Percentiles rank a stretch among this genome's conserved stretches.
These are phyloP conservation scores for Orius insidiosus DNA, from an alignment of 1,140 invertebrate genomes.

Conservation along the genomic window DNA sequence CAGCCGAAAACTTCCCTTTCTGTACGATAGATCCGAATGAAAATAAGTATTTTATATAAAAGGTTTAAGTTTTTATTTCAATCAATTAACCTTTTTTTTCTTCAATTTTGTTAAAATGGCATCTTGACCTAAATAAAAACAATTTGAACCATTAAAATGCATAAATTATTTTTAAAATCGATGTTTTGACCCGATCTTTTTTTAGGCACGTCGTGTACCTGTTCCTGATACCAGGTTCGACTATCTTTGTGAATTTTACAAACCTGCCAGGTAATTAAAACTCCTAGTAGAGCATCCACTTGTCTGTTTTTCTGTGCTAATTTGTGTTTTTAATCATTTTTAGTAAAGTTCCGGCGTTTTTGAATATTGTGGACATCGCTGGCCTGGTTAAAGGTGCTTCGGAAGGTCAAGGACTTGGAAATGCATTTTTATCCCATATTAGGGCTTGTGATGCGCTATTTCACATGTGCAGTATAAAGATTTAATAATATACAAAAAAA, in stretches of 20 bases:
- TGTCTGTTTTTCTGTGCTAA: neutral
- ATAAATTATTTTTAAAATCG: slow-evolving; percentile 7
- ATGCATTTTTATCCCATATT: slow-evolving; percentile 96
- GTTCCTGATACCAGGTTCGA: slow-evolving; percentile 91
- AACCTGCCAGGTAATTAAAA: slow-evolving; percentile 74
- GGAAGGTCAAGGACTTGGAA: slow-evolving; percentile 95
- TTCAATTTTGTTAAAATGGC: too few relatives aligned
- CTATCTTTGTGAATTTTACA: slow-evolving; percentile 83
- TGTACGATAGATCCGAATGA: slow-evolving; percentile 99
- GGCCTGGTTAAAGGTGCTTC: slow-evolving; percentile 95
- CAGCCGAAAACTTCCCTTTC: slow-evolving; percentile 98
- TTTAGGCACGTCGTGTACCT: slow-evolving; percentile 80
- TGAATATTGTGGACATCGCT: slow-evolving; percentile 97
- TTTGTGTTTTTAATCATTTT: slow-evolving; percentile 1
- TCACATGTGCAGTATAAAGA: slow-evolving; percentile 66
- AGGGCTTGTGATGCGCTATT: slow-evolving; percentile 97
- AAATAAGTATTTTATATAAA: slow-evolving; percentile 70
- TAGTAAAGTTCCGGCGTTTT: slow-evolving; percentile 91
- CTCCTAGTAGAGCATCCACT: slow-evolving; percentile 20
- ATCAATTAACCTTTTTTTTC: too few relatives aligned
- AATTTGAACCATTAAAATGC: neutral
- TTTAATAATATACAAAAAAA: neutral
- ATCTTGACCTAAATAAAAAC: neutral
- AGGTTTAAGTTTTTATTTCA: slow-evolving; percentile 1
- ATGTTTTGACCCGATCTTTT: slow-evolving; percentile 10